Percentiles rank a stretch among this genome's conserved stretches.
Evolutionary conservation across 92 coral and sea anemone genomes (phyloP).

Genomic region (Zoanthus solanderi): DNA sequence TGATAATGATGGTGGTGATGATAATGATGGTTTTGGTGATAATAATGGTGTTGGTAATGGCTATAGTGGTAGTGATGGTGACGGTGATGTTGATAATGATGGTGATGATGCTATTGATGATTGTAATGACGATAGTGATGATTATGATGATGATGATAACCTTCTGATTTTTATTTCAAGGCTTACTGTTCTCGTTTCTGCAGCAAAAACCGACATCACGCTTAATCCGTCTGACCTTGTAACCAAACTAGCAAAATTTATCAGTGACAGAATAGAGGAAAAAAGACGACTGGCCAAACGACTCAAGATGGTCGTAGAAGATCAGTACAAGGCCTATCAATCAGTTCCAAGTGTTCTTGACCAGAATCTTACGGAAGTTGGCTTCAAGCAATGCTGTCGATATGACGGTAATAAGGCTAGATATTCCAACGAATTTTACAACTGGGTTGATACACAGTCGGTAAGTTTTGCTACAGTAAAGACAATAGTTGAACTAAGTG

Average conservation of each 20-base stretch:
- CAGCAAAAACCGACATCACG: conserved; percentile 72
- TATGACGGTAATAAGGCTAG: conserved; percentile 78
- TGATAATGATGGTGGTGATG: too few species aligned
- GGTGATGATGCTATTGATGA: too few species aligned
- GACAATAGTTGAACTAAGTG: too few species aligned
- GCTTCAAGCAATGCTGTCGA: conserved; percentile 78
- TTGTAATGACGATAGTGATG: too few species aligned
- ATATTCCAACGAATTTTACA: conserved; percentile 75
- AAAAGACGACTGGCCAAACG: conserved; percentile 72
- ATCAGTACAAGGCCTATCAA: conserved; percentile 67
- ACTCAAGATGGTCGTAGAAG: conserved; percentile 72
- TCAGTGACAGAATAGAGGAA: conserved; percentile 79
- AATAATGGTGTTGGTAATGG: too few species aligned
- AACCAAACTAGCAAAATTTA: conserved; percentile 72
- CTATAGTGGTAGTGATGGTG: too few species aligned
- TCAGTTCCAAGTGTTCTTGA: conserved; percentile 31
- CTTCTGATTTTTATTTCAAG: too few species aligned
- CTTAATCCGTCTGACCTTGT: conserved; percentile 76
- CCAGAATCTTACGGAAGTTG: conserved; percentile 68
- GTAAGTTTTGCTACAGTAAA: neutral
- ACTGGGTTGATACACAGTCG: conserved; percentile 81
- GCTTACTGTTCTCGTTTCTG: neutral
- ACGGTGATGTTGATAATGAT: too few species aligned
- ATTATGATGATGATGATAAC: too few species aligned
- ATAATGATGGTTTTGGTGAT: too few species aligned